These are phyloP conservation scores for Heliornis fulica DNA, from an alignment of 2,113 vertebrate species.

Conservation along the genomic window DNA sequence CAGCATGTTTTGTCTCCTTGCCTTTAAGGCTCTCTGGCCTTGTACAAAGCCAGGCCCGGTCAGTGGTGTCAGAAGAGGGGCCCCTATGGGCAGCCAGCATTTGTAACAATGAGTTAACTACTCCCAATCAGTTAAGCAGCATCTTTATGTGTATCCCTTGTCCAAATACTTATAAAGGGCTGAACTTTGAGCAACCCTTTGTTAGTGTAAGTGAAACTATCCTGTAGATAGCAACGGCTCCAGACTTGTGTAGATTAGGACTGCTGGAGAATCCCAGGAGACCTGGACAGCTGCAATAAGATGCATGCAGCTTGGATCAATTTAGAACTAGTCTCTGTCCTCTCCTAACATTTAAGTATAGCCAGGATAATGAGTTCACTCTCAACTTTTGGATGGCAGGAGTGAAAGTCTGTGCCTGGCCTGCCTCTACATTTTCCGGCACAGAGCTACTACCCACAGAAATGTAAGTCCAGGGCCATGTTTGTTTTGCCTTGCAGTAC, in stretches of 20 bases:
- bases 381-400: not conserved
- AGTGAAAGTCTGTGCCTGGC: not conserved
- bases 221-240: not conserved
- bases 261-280: not conserved
- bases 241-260: not conserved
- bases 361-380: not conserved
- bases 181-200: not conserved
- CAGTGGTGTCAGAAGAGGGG: not conserved
- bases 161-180: not conserved
- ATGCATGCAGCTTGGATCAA: not conserved
- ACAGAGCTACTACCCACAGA: not conserved
- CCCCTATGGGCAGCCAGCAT: accelerated
- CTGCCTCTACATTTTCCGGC: not conserved
- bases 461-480: not conserved
- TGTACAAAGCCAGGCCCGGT: not conserved
- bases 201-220: not conserved
- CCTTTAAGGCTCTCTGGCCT: not conserved
- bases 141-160: not conserved
- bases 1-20: not conserved
- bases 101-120: not conserved
- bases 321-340: not conserved
- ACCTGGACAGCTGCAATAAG: not conserved
- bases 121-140: not conserved
- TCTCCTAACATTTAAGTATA: not conserved
- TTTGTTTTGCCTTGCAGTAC: not conserved